Evolutionary conservation across 1,140 invertebrate genomes (phyloP), one percentile per base, ranked within the genome.

Genomic region (Zaprionus ghesquierei): DNA sequence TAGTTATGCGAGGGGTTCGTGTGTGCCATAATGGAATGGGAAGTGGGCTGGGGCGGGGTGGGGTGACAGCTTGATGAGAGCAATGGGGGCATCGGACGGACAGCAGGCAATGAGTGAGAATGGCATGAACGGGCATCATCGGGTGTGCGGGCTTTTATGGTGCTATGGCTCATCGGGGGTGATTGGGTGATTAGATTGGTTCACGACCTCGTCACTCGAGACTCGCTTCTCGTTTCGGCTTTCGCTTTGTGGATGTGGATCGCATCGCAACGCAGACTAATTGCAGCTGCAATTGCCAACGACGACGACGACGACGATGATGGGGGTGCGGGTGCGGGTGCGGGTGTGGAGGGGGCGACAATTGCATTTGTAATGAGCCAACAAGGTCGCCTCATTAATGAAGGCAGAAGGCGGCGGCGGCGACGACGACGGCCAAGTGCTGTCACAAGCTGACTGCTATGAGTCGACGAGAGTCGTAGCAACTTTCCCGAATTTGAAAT

Each of bases 301-400:
- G 10, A 55, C 18, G n/a, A n/a, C n/a, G n/a, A n/a, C n/a, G n/a
- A n/a, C n/a, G n/a, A n/a, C n/a, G n/a, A n/a, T n/a, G n/a, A n/a
- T n/a, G n/a, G n/a, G n/a, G 13, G 23, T 23, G 20, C 9, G 31
- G n/a, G n/a, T n/a, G n/a, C n/a, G n/a, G 13, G 23, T 23, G 20
- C 9, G 31, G n/a, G n/a, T n/a, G n/a, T n/a, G n/a, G n/a, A n/a
- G 13, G 13, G 35, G 50, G 68, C 60, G 70, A 61, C 64, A 61
- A 73, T 73, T 69, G 64, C 70, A 73, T 69, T 68, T 61, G 38
- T 69, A 73, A 73, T 73, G 50, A 73, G 56, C 56, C 22, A 38
- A 50, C 64, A 69, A 73, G 70, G 70, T 73, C 56, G 49, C 25
- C 27, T 58, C 62, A 66, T 65, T 59, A 66, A 71, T 66, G 54